Base-by-base conservation (phyloP, 2,797 vertebrate species). In the Notamacropus eugenii region DNA sequence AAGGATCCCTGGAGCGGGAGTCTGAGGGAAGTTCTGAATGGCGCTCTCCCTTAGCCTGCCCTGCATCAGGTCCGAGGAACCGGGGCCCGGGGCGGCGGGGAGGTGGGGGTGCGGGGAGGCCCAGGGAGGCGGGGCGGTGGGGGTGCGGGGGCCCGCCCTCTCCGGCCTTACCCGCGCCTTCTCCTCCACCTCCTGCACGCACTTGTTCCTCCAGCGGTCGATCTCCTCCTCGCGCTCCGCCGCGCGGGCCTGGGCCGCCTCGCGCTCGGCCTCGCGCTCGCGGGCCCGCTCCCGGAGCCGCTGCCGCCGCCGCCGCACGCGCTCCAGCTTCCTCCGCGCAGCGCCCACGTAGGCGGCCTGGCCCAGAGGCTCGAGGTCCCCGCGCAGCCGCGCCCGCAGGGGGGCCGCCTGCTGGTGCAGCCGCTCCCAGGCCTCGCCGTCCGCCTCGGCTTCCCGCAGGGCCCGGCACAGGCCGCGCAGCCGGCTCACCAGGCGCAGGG, bases 111-210 rank as follows among this genome's bases (percentile, higher is more conserved):
- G 50, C 50, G 50, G 50, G 50, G 50, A 4, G 2, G 50, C 50
- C 50, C 50, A 4, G 50, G 50, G 50, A 50, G 50, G 50, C 50
- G 50, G 50, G 50, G 50, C 50, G 50, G 50, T 6, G 4, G 50
- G 5, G 50, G 50, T 52, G 50, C 50, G 50, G 50, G 50, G 50
- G 50, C 52, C 52, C 52, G 50, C 50, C 50, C 1, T 52, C 50
- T 0, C 50, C 50, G 50, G 50, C 50, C 98, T 98, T 97, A 99
- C 99, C 99, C 99, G 98, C 97, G 99, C 99, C 98, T 99, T 99
- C 97, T 99, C 99, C 97, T 99, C 99, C 91, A 99, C 99, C 94
- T 99, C 97, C 97, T 99, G 99, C 90, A 99, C 98, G 74, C 99
- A 97, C 95, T 99, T 99, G 97, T 99, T 98, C 93, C 99, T 98